Percentiles rank a stretch among this genome's conserved stretches.
These are phyloP conservation scores for Drosophila pseudoananassae DNA, from an alignment of 1,140 invertebrate genomes.

Conservation along the genomic window DNA sequence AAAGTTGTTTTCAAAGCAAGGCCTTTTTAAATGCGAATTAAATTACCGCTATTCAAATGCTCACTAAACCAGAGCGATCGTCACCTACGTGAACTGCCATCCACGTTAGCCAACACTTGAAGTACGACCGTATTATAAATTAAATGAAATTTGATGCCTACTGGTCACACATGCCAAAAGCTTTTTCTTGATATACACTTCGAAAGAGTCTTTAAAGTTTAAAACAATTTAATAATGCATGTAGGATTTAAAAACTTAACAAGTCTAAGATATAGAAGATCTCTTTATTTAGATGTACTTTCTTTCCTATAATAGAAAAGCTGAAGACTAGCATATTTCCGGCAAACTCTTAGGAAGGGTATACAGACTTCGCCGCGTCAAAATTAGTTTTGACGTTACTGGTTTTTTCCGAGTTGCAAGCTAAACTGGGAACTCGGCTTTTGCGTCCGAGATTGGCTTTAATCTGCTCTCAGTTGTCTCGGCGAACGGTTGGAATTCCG, in stretches of 20 bases:
- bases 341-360: neutral
- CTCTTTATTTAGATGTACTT: neutral
- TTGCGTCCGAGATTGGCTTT: neutral
- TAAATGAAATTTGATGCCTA: neutral
- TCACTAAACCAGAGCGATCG: no score
- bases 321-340: neutral
- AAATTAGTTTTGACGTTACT: neutral
- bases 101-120: neutral
- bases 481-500: conserved; percentile 36
- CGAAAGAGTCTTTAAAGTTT: neutral
- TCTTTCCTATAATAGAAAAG: no score
- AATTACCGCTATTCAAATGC: neutral
- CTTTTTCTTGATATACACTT: neutral
- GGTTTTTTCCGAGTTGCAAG: neutral
- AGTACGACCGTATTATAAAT: neutral
- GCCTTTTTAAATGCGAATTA: neutral
- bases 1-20: neutral
- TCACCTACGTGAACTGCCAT: neutral
- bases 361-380: neutral
- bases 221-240: neutral
- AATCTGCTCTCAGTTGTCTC: conserved; percentile 26
- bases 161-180: neutral
- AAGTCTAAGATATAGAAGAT: neutral
- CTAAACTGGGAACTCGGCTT: neutral
- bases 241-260: neutral